Percentiles rank a stretch among this genome's conserved stretches.
Evolutionary conservation across 2,888 invertebrate species (phyloP).

Genomic region (Pammene aurita): DNA sequence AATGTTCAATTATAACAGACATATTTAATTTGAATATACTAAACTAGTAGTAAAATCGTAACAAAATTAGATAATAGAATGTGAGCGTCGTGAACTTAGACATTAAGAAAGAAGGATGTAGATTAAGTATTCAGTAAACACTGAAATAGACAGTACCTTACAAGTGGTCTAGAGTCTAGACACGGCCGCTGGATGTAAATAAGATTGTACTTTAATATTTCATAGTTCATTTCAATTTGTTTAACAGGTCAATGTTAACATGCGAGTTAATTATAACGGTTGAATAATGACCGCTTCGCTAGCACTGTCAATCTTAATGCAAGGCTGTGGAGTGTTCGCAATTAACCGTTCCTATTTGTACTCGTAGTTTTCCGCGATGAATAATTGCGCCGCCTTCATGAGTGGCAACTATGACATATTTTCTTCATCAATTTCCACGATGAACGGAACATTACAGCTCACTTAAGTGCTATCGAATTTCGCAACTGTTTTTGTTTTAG

Average conservation of each 20-base stretch:
- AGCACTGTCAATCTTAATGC: conserved; percentile 46
- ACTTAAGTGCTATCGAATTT: conserved; percentile 6
- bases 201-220: conserved; percentile 38
- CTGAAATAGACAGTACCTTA: conserved; percentile 17
- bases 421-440: conserved; percentile 23
- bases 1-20: neutral
- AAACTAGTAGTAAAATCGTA: neutral
- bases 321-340: conserved; percentile 49
- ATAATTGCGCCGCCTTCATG: conserved; percentile 36
- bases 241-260: conserved; percentile 68
- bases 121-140: conserved; percentile 9
- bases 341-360: conserved; percentile 49
- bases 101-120: conserved; percentile 16
- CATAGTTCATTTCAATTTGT: conserved; percentile 60
- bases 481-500: neutral
- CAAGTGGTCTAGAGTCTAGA: conserved; percentile 11
- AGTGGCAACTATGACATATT: conserved; percentile 20
- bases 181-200: conserved; percentile 25
- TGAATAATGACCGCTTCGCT: conserved; percentile 40
- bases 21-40: neutral
- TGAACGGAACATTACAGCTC: conserved; percentile 10
- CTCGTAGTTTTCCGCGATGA: conserved; percentile 54
- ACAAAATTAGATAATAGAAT: neutral
- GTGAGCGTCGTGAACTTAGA: neutral
- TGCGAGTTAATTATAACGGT: conserved; percentile 39